phyloP scores from a whole-genome alignment of 92 coral and sea anemone genomes.

The Zoanthus gigantus region DNA sequence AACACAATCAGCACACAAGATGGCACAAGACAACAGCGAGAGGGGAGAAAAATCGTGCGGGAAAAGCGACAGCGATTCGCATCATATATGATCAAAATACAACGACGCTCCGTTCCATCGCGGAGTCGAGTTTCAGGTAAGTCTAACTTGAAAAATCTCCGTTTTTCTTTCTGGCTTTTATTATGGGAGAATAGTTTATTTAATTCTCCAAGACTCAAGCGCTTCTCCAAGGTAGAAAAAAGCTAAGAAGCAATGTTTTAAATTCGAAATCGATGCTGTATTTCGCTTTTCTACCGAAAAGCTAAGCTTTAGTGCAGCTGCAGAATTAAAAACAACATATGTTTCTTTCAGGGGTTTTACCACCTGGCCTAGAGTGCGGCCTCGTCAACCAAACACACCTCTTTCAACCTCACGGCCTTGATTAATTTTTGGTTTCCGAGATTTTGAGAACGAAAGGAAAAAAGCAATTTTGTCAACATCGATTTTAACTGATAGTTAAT shows the following conservation, averaged over 20 bases:
- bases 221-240: slow-evolving; percentile 9
- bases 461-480: slow-evolving; percentile 19
- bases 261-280: slow-evolving; percentile 67
- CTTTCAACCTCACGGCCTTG: slow-evolving; percentile 39
- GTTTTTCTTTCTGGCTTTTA: slow-evolving; percentile 66
- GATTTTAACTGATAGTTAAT: slow-evolving; percentile 25
- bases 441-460: slow-evolving; percentile 45
- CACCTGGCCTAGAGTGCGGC: slow-evolving; percentile 77
- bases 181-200: slow-evolving; percentile 7
- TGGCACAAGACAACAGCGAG: slow-evolving; percentile 53
- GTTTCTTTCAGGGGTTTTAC: slow-evolving; percentile 76
- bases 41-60: slow-evolving; percentile 73
- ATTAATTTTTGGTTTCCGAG: slow-evolving; percentile 60
- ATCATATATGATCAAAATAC: slow-evolving; percentile 95
- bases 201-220: slow-evolving; percentile 36
- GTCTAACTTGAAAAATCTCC: slow-evolving; percentile 68
- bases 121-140: slow-evolving; percentile 91
- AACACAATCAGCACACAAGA: slow-evolving; percentile 44
- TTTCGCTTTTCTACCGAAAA: slow-evolving; percentile 91
- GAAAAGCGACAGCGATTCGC: slow-evolving; percentile 90
- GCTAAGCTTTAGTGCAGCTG: slow-evolving; percentile 91
- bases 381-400: slow-evolving; percentile 77
- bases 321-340: slow-evolving; percentile 92
- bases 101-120: slow-evolving; percentile 81
- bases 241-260: slow-evolving; percentile 58